Conservation (phyloP, 2,888 invertebrate genomes). For the Synergus laeviventris region DNA sequence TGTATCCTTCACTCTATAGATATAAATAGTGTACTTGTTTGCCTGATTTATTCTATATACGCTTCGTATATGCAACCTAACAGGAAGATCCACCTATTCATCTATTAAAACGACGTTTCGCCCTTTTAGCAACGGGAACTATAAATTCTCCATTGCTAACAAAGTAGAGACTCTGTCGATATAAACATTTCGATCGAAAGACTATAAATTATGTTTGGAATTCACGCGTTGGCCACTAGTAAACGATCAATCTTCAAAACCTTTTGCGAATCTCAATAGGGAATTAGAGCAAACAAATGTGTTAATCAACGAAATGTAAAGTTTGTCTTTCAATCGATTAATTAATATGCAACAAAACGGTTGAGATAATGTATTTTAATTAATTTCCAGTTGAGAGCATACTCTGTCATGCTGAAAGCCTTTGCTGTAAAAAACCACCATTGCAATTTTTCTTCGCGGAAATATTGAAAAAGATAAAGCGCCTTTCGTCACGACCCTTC, state of each 20-base stretch:
- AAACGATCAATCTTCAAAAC: neutral
- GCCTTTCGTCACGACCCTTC: neutral
- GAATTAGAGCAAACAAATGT: neutral
- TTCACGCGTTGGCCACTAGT: conserved; percentile 1
- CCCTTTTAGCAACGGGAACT: conserved; percentile 4
- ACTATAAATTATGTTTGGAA: conserved; percentile 2
- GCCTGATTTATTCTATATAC: neutral
- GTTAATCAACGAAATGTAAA: neutral
- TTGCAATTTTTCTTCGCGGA: neutral
- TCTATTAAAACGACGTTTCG: conserved; percentile 11
- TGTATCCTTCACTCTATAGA: neutral
- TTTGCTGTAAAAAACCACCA: neutral
- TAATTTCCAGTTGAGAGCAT: neutral
- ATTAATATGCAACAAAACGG: neutral
- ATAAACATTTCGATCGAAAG: conserved; percentile 1
- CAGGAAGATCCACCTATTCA: conserved; percentile 2
- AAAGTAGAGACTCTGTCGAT: conserved; percentile 12
- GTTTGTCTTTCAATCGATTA: neutral
- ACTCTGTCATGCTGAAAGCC: conserved; percentile 2
- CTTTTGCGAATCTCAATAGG: neutral
- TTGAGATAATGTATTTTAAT: neutral
- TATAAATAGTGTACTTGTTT: conserved; percentile 6
- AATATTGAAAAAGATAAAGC: neutral
- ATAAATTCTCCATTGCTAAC: conserved; percentile 8
- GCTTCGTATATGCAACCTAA: neutral